Percentiles rank a stretch among this genome's conserved stretches.
Evolutionary conservation across 2,888 invertebrate genomes (phyloP).

Genomic region (Hartigia nigra): DNA sequence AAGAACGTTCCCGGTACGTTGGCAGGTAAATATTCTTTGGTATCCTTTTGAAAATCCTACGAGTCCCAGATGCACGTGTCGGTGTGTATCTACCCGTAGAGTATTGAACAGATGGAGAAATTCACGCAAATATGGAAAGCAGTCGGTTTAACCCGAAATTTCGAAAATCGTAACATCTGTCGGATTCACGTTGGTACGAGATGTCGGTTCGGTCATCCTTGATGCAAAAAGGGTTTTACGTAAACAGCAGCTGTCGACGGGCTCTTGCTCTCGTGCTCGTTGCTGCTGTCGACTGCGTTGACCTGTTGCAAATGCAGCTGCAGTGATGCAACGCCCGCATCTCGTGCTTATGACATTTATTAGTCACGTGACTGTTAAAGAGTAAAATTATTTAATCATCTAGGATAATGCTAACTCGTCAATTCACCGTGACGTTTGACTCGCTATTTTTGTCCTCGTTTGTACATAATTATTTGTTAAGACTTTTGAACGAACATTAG

Average conservation of each 20-base stretch:
- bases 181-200: slow-evolving; percentile 2
- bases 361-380: not conserved
- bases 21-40: not conserved
- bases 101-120: slow-evolving; percentile 18
- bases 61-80: too few relatives aligned
- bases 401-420: not conserved
- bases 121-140: slow-evolving; percentile 26
- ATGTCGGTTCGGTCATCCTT: slow-evolving; percentile 4
- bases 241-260: slow-evolving; percentile 47
- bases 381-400: not conserved
- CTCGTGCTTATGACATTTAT: not conserved
- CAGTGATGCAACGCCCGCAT: slow-evolving; percentile 28
- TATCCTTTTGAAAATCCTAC: not conserved
- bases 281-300: not conserved
- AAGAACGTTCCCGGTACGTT: not conserved
- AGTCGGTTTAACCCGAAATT: slow-evolving; percentile 11
- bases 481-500: not conserved
- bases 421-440: too few relatives aligned
- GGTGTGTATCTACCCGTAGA: not conserved
- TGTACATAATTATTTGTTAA: too few relatives aligned
- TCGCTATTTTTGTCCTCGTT: too few relatives aligned
- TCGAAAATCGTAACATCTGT: not conserved
- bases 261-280: not conserved
- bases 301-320: slow-evolving; percentile 51
- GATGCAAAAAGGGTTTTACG: slow-evolving; percentile 42